Evolutionary conservation across 2,888 invertebrate genomes (phyloP).

Genomic region (Frankliniella intonsa): DNA sequence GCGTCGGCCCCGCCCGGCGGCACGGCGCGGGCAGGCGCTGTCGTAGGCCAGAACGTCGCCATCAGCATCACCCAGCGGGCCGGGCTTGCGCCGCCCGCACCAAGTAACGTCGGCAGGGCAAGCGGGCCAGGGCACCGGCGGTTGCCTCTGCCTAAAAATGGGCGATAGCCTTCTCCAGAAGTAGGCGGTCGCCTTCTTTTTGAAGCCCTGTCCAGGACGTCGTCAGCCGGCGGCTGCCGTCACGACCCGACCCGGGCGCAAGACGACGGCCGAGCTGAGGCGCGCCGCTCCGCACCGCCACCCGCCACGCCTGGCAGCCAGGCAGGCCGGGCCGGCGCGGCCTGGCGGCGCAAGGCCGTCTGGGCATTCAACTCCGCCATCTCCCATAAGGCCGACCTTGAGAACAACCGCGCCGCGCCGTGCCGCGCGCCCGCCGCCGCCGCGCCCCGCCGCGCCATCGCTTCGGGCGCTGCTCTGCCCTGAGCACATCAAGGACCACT

Average conservation of each 20-base stretch:
- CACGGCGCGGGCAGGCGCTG: no score
- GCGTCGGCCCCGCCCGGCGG: no score
- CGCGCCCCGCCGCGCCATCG: not conserved
- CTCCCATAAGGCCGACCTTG: constrained; percentile 15
- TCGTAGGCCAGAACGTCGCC: no score
- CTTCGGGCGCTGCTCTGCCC: not conserved
- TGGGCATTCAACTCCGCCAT: constrained; percentile 22
- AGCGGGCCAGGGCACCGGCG: no score
- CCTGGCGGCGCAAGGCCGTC: no score
- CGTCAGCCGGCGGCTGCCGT: not conserved
- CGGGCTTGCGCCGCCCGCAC: no score
- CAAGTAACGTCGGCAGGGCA: no score
- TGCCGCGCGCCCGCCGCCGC: not conserved
- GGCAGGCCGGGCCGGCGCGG: no score
- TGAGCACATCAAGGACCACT: not conserved
- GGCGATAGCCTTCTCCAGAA: no score
- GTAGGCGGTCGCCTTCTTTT: no score
- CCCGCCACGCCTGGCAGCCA: not conserved
- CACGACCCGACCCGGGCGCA: no score
- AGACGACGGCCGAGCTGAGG: not conserved
- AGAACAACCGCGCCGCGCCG: not conserved
- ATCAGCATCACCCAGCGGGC: not conserved
- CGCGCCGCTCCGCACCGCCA: not conserved
- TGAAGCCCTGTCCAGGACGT: not conserved
- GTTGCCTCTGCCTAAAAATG: no score